Evolutionary conservation across 2,888 invertebrate genomes (phyloP), one percentile per base, ranked within the genome.

Genomic region (Heteropelma amictum): DNA sequence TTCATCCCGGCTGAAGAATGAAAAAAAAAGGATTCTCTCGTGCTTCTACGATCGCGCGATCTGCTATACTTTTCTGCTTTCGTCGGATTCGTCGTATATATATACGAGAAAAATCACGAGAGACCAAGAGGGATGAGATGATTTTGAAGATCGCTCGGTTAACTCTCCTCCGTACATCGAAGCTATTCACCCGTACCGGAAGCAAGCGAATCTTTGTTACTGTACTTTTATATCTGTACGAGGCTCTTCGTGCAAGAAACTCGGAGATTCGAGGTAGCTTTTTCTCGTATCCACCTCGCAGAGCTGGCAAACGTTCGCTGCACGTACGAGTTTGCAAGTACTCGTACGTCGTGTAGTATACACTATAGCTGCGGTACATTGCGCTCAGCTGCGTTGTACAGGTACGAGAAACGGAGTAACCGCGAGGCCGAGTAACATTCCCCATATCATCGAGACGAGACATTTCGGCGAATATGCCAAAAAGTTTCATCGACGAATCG

Each of bases 131-230:
- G n/a, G n/a, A n/a, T n/a, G n/a, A n/a, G 61, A 67, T 72, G 54
- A 72, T 72, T 60, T 56, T 67, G 40, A 23, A 63, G 71, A 71
- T 64, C 56, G 33, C 63, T 38, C 35, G 23, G 49, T 40, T 64
- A 38, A 38, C 54, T 56, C 38, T 51, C 56, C 60, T 53, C 47
- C 35, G 53, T 54, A 49, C 33, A 40, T 30, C 23, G 33, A 30
- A 69, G 69, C 69, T 42, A 65, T 51, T 58, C 72, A 60, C 60
- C 58, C 51, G 14, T 26, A 30, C 1, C 35, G 28, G 45, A n/a
- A n/a, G 53, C 53, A 60, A 67, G 67, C 47, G 47, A 53, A 58
- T 60, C 58, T 68, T 49, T 35, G 26, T 10, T 60, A 68, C 65
- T 33, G 6, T 38, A 21, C 26, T 35, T 38, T 7, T 33, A 33